These are phyloP conservation scores for Epistrophe grossulariae DNA, from an alignment of 2,888 invertebrate species.

Conservation along the genomic window DNA sequence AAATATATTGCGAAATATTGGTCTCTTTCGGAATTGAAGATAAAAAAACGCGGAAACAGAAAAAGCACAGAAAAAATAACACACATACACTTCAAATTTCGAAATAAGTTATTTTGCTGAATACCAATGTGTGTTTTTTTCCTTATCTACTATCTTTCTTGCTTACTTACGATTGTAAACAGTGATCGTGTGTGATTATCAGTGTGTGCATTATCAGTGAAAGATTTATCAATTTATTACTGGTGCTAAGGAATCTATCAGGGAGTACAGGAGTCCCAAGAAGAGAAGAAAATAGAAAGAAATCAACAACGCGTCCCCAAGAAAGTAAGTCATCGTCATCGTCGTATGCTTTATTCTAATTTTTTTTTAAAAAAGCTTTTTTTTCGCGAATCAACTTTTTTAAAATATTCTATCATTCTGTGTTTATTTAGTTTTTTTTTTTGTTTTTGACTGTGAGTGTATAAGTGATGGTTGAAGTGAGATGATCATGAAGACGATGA, in stretches of 20 bases:
- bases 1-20: constrained; percentile 52
- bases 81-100: constrained; percentile 10
- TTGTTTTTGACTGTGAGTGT: not conserved
- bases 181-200: constrained; percentile 65
- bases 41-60: constrained; percentile 59
- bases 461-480: constrained; percentile 1
- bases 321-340: constrained; percentile 62
- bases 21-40: constrained; percentile 35
- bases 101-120: constrained; percentile 34
- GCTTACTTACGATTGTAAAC: constrained; percentile 40
- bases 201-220: constrained; percentile 60
- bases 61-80: constrained; percentile 28
- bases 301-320: constrained; percentile 49
- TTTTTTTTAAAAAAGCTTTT: not conserved
- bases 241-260: constrained; percentile 54
- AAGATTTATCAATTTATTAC: constrained; percentile 25
- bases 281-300: constrained; percentile 1
- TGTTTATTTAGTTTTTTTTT: not conserved
- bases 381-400: not conserved
- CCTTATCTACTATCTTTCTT: constrained; percentile 17
- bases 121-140: constrained; percentile 31
- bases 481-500: not conserved
- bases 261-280: constrained; percentile 12
- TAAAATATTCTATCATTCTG: constrained; percentile 29
- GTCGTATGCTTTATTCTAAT: not conserved